phyloP scores from a whole-genome alignment of 2,113 vertebrate genomes.

The Mixornis gularis region DNA sequence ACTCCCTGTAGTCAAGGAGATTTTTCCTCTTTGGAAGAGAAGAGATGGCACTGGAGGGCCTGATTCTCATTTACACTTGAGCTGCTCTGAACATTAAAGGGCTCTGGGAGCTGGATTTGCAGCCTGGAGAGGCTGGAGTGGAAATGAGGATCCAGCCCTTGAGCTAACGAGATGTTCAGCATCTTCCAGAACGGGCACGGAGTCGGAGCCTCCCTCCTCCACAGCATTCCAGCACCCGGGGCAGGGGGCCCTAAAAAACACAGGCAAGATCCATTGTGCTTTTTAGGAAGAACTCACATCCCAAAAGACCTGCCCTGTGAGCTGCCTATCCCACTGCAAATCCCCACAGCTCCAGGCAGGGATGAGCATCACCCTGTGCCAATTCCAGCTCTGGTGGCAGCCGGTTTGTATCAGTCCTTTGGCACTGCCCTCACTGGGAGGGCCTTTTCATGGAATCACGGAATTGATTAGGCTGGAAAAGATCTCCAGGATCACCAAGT shows the following conservation, averaged over 20 bases:
- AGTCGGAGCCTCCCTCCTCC: accelerated
- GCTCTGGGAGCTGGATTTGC: not conserved
- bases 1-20: conserved; percentile 24
- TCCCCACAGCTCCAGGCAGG: not conserved
- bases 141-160: conserved; percentile 12
- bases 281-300: not conserved
- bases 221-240: accelerated
- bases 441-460: not conserved
- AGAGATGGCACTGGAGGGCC: conserved; percentile 16
- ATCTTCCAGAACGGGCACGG: accelerated
- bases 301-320: accelerated
- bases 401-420: not conserved
- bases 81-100: not conserved
- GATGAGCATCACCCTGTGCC: accelerated
- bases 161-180: not conserved
- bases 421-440: not conserved
- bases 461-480: not conserved
- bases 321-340: not conserved
- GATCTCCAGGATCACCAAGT: not conserved
- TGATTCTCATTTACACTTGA: conserved; percentile 36
- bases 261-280: accelerated
- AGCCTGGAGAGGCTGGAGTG: conserved; percentile 14
- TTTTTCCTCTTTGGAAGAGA: not conserved
- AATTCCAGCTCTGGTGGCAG: not conserved
- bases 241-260: not conserved